Evolutionary conservation across 1,140 invertebrate species (phyloP), one percentile per base, ranked within the genome.

Genomic region (Drosophila elegans): DNA sequence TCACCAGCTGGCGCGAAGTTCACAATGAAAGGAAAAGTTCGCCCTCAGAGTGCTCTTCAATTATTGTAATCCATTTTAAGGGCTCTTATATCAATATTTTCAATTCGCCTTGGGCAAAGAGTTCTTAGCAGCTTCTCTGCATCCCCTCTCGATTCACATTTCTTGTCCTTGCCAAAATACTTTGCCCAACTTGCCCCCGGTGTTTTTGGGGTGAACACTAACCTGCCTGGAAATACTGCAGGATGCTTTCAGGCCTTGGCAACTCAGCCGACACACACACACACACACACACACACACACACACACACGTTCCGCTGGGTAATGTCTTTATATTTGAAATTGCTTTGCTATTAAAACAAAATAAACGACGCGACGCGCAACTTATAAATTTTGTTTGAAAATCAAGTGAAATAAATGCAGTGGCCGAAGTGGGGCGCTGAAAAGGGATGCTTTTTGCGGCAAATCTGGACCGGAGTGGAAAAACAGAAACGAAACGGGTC

Each of bases 311-410:
- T 62, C 32, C 36, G 3, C 11, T 39, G 27, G 59, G 54, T 73
- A 73, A 74, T 74, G 72, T 75, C 73, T 75, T 76, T 76, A 67
- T 67, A 59, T 66, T 67, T 42, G 56, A 60, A 77, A 78, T 78
- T 78, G 64, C 75, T 77, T 77, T 78, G 74, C 75, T 78, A 77
- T 77, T 77, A 77, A 77, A 77, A 77, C 64, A 69, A 78, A 78
- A 78, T 78, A 78, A 78, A 78, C 75, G 75, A 32, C 66, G 74
- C 75, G 74, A 48, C 75, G 75, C 75, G 74, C 75, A 77, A 78
- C 75, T 78, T 78, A 78, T 78, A 78, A 78, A 78, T 78, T 78
- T 78, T 63, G 42, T 78, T 71, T 76, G 64, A 78, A 71, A 78
- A 78, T 78, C 75, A 78, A 78, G 74, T 77, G 53, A 71, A 78